These are phyloP conservation scores for Morone saxatilis DNA, from an alignment of 2,113 vertebrate species.

Conservation along the genomic window DNA sequence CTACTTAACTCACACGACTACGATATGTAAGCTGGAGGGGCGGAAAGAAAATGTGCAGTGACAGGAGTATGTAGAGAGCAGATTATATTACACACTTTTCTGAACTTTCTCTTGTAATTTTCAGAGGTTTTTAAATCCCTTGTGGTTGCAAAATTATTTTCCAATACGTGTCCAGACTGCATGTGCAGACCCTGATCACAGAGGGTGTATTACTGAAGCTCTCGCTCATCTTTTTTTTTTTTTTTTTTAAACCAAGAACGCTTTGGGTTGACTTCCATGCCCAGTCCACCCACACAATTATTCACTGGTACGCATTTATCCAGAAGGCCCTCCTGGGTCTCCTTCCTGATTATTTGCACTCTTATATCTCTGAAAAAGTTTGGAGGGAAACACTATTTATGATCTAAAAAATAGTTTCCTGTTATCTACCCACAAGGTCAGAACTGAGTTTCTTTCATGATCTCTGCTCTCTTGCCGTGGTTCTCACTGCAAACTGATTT, in stretches of 20 bases:
- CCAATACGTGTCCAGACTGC: neutral
- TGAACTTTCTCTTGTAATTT: neutral
- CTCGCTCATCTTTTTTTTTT: constrained; percentile 3
- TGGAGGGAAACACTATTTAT: constrained; percentile 20
- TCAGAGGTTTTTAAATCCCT: neutral
- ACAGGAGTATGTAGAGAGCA: neutral
- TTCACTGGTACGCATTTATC: constrained; percentile 20
- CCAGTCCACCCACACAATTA: constrained; percentile 41
- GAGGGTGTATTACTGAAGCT: neutral
- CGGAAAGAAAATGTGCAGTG: neutral
- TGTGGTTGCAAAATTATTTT: neutral
- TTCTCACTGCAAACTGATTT: constrained; percentile 27
- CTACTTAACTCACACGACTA: neutral
- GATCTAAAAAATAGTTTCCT: constrained; percentile 6
- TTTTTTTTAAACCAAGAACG: neutral
- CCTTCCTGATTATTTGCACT: constrained; percentile 16
- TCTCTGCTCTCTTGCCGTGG: neutral
- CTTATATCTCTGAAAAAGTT: constrained; percentile 7
- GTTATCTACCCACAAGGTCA: constrained; percentile 38
- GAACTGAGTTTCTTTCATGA: constrained; percentile 16
- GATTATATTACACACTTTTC: neutral
- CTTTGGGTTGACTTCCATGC: neutral
- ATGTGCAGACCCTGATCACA: constrained; percentile 8
- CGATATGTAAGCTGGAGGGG: neutral
- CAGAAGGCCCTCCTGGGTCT: neutral